Conservation (phyloP, 2,113 vertebrate species). For the Hyperoodon ampullatus region DNA sequence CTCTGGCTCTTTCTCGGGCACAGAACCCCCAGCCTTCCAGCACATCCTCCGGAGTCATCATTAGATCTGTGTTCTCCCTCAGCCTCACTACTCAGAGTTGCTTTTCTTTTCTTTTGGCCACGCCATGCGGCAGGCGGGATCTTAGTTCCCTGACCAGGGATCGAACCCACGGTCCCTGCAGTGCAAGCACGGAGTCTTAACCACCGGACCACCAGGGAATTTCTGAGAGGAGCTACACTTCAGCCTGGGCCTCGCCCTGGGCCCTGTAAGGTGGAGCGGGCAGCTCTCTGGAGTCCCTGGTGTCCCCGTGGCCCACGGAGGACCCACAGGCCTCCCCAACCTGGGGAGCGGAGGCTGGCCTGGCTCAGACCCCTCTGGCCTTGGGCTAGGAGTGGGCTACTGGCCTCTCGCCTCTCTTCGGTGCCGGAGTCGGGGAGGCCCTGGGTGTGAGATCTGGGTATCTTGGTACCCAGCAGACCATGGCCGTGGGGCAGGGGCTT, state of each 20-base stretch:
- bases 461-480: background rate
- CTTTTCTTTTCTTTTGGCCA: background rate
- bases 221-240: constrained; percentile 69
- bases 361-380: background rate
- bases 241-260: background rate
- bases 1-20: background rate
- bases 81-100: constrained; percentile 72
- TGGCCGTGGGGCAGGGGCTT: background rate
- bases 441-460: background rate
- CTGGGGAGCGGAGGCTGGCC: background rate
- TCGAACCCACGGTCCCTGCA: background rate
- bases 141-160: background rate
- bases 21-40: background rate
- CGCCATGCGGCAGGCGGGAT: background rate
- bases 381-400: background rate
- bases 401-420: background rate
- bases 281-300: background rate
- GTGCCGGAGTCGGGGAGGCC: background rate
- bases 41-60: constrained; percentile 38
- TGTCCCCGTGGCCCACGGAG: background rate
- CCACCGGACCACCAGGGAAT: constrained; percentile 3
- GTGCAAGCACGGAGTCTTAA: background rate
- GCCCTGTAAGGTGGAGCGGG: background rate
- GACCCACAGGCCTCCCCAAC: fast-evolving
- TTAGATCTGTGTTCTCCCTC: constrained; percentile 78